Percentiles rank a stretch among this genome's conserved stretches.
Evolutionary conservation across 2,113 vertebrate genomes (phyloP).

Genomic region (Poeciliopsis retropinna): DNA sequence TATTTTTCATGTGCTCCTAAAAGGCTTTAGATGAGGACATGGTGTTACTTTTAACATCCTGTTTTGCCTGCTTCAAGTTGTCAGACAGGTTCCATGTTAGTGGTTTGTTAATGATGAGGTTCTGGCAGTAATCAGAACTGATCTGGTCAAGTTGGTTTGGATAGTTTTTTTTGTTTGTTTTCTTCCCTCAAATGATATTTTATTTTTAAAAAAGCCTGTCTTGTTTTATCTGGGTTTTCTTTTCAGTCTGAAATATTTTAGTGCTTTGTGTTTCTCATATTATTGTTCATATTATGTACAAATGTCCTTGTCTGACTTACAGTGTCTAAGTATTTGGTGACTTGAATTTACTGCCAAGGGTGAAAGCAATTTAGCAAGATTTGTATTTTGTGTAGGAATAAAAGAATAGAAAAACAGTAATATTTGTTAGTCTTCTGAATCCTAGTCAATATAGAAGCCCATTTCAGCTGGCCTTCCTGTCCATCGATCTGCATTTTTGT

Average conservation of each 20-base stretch:
- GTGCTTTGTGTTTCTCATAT: too few relatives aligned
- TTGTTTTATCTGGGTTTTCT: too few relatives aligned
- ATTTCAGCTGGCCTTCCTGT: constrained; percentile 1
- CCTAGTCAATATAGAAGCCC: background rate
- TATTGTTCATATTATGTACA: background rate
- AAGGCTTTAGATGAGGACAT: too few relatives aligned
- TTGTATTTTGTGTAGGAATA: constrained; percentile 17
- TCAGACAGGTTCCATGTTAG: too few relatives aligned
- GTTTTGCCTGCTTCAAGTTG: too few relatives aligned
- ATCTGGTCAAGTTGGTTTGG: background rate
- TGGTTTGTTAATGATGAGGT: too few relatives aligned
- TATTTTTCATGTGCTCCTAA: too few relatives aligned
- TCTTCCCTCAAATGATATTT: too few relatives aligned
- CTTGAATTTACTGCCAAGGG: constrained; percentile 38
- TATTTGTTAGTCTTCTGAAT: background rate
- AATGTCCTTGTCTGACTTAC: constrained; percentile 55
- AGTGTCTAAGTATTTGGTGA: constrained; percentile 35
- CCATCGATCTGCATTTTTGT: constrained; percentile 13
- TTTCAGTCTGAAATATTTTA: too few relatives aligned
- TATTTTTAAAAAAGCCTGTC: too few relatives aligned
- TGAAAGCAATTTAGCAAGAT: constrained; percentile 29
- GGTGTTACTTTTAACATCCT: too few relatives aligned
- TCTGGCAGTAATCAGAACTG: background rate
- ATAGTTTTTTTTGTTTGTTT: too few relatives aligned
- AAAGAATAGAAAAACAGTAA: background rate